These are phyloP conservation scores for Rhinophrynus dorsalis DNA, from an alignment of 2,797 vertebrate genomes.

Conservation along the genomic window DNA sequence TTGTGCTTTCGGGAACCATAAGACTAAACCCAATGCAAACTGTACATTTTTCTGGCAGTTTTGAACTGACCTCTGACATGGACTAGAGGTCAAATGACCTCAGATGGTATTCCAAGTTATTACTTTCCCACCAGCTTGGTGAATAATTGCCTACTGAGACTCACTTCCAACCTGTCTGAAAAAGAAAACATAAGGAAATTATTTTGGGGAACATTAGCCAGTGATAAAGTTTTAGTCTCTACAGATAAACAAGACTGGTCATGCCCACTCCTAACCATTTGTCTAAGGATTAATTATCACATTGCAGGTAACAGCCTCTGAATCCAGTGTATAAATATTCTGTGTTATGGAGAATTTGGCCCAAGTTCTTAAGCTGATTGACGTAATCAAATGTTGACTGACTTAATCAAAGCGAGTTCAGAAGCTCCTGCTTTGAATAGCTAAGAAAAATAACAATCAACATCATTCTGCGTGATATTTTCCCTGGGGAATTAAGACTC, in stretches of 20 bases:
- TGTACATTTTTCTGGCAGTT: too few relatives aligned
- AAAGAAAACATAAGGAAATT: too few relatives aligned
- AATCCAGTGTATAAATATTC: background rate
- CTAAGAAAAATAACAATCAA: constrained; percentile 11
- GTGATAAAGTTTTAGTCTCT: too few relatives aligned
- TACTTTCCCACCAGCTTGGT: too few relatives aligned
- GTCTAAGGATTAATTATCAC: background rate
- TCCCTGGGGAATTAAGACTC: constrained; percentile 36
- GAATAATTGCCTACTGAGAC: too few relatives aligned
- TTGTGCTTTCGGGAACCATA: too few relatives aligned
- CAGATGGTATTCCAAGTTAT: too few relatives aligned
- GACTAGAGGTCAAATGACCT: too few relatives aligned
- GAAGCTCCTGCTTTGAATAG: constrained; percentile 2
- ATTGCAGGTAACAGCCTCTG: background rate
- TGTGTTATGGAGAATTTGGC: background rate
- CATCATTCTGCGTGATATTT: constrained; percentile 10
- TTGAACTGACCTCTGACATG: too few relatives aligned
- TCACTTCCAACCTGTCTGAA: too few relatives aligned
- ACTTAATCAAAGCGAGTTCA: background rate
- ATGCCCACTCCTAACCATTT: background rate
- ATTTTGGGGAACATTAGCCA: too few relatives aligned
- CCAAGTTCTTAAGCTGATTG: background rate
- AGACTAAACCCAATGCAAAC: too few relatives aligned
- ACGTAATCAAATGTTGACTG: background rate
- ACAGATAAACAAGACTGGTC: background rate